Conservation (phyloP, 2,888 invertebrate genomes). For the Noctua fimbriata region DNA sequence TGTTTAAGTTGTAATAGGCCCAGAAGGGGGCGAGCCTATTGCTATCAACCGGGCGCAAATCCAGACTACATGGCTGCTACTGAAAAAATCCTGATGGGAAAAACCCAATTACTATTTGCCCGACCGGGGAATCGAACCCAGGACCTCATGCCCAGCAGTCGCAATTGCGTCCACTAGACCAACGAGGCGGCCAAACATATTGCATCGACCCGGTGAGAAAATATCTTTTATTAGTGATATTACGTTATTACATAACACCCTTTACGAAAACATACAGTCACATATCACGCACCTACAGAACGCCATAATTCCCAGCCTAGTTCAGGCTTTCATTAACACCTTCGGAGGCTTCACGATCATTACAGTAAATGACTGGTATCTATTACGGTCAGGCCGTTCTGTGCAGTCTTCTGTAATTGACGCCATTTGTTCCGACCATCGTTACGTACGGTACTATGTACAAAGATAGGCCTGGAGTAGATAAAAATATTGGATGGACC, state of each 20-base stretch:
- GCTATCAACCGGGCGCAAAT: too few relatives aligned
- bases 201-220: neutral
- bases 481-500: slow-evolving; percentile 33
- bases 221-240: neutral
- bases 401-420: slow-evolving; percentile 47
- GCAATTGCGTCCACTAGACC: too few relatives aligned
- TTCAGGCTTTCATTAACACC: slow-evolving; percentile 50
- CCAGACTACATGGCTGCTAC: too few relatives aligned
- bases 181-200: too few relatives aligned
- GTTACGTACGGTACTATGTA: slow-evolving; percentile 13
- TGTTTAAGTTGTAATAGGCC: too few relatives aligned
- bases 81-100: too few relatives aligned
- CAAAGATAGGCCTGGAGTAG: slow-evolving; percentile 12
- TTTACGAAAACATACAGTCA: neutral
- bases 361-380: slow-evolving; percentile 59
- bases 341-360: slow-evolving; percentile 43
- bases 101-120: too few relatives aligned
- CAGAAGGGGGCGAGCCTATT: too few relatives aligned
- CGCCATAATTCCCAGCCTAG: slow-evolving; percentile 31
- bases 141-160: too few relatives aligned
- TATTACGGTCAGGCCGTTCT: slow-evolving; percentile 47
- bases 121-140: too few relatives aligned
- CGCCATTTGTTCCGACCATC: slow-evolving; percentile 50
- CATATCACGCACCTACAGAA: slow-evolving; percentile 4
- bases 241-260: neutral